phyloP scores from a whole-genome alignment of 2,888 invertebrate genomes.

The Adela reaumurella region DNA sequence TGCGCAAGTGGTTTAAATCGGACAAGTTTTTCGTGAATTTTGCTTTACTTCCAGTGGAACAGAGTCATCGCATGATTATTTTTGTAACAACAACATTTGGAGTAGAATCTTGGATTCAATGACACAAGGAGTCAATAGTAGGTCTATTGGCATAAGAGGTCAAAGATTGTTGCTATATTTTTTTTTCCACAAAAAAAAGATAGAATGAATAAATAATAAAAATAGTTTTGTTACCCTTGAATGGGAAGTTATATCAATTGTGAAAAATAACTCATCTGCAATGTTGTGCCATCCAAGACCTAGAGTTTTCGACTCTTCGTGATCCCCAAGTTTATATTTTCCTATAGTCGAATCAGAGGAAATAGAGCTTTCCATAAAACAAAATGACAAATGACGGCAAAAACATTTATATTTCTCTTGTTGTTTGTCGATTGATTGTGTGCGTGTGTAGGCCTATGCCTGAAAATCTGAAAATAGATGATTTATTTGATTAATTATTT shows the following conservation, averaged over 20 bases:
- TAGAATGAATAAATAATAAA: too few species aligned
- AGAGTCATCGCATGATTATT: conserved; percentile 15
- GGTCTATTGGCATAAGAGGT: conserved; percentile 10
- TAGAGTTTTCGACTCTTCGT: conserved; percentile 12
- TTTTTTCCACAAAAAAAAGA: too few species aligned
- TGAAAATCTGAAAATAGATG: too few species aligned
- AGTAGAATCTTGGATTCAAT: conserved; percentile 13
- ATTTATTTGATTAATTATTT: too few species aligned
- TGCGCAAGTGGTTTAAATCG: conserved; percentile 2
- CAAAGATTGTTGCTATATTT: conserved; percentile 10
- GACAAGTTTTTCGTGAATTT: conserved; percentile 3
- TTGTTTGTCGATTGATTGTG: too few species aligned
- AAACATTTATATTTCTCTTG: too few species aligned
- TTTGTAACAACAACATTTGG: conserved; percentile 14
- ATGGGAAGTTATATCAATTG: conserved; percentile 12
- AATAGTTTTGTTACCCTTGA: too few species aligned
- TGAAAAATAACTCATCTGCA: conserved; percentile 10
- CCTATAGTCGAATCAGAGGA: background rate
- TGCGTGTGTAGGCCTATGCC: too few species aligned
- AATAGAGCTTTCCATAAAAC: too few species aligned
- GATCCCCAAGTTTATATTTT: conserved; percentile 8
- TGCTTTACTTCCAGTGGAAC: conserved; percentile 3
- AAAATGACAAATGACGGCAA: too few species aligned
- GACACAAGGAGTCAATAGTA: conserved; percentile 15
- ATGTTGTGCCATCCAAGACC: conserved; percentile 14